Base-by-base conservation (phyloP, 2,797 vertebrate species). In the Nannoperca australis region DNA sequence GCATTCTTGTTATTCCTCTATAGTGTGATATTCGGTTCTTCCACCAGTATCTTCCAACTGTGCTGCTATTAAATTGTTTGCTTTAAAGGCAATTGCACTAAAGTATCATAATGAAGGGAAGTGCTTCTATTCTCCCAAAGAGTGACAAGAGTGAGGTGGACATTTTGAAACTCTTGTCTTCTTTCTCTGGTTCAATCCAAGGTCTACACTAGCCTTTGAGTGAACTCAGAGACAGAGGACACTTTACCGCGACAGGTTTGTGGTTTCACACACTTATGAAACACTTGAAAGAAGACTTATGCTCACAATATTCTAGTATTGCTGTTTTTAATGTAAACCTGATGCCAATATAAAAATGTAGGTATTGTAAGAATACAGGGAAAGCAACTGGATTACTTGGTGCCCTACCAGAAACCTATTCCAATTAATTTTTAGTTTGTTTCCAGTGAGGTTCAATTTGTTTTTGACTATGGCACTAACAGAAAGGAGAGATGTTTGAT, bases 91-190 rank as follows among this genome's bases (percentile, higher is more conserved):
- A 73, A 65, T 53, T 51, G 45, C 50, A 34, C 60, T 30, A 24
- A 30, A n/a, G 36, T 14, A 53, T 66, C n/a, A 27, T 60, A 53
- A 79, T 78, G 62, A 63, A 64, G 22, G 42, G 45, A 55, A 76
- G 64, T 38, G 45, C 49, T 76, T 68, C 49, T n/a, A 30, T 34
- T 62, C 58, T 30, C 24, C 38, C 30, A 4, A 70, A 67, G 56
- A 73, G 32, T 70, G 2, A 63, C n/a, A n/a, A n/a, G n/a, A n/a
- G n/a, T n/a, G n/a, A n/a, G 64, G 79, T 64, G 53, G 73, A 73
- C 30, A 76, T 82, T 70, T 82, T 50, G 60, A 83, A 82, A 78
- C 67, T 70, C 56, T 69, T 5, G 2, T 70, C 5, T 73, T 70
- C 51, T 76, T 51, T 71, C 59, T 47, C 27, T 1, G 30, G 38